Conservation (phyloP, 2,113 vertebrate genomes). For the Boulengeromyrus knoepffleri region DNA sequence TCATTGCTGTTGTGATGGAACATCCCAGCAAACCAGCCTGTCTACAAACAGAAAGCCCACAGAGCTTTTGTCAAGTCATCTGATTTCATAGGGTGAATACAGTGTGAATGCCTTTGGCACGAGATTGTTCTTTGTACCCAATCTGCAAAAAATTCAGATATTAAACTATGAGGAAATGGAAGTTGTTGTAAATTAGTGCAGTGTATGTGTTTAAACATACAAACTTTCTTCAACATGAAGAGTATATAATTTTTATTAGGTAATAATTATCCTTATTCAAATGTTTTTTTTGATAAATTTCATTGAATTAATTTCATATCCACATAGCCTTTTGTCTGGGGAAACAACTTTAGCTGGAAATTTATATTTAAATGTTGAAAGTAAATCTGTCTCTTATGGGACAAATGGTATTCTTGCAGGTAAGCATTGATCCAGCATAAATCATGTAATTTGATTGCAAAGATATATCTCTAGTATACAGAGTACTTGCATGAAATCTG, state of each 20-base stretch:
- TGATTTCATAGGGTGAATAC: not conserved
- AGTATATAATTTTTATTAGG: not conserved
- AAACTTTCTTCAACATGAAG: not conserved
- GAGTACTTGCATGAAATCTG: not conserved
- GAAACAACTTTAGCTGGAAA: not conserved
- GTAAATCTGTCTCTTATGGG: not conserved
- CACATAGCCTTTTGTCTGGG: not conserved
- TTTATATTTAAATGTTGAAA: not conserved
- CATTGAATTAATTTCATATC: not conserved
- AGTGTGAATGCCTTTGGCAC: not conserved
- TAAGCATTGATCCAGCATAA: not conserved
- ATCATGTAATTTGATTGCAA: not conserved
- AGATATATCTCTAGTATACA: not conserved
- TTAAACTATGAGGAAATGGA: not conserved
- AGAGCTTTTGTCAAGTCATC: not conserved
- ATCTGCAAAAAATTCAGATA: not conserved
- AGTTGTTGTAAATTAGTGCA: not conserved
- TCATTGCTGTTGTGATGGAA: not conserved
- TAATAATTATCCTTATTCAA: not conserved
- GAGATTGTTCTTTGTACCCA: not conserved
- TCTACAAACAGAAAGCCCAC: not conserved
- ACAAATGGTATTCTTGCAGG: not conserved
- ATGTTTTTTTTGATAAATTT: not conserved
- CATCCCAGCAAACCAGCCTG: not conserved
- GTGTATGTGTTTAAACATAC: not conserved